These are phyloP conservation scores for Troides oblongomaculatus DNA, from an alignment of 2,888 invertebrate species.

Conservation along the genomic window DNA sequence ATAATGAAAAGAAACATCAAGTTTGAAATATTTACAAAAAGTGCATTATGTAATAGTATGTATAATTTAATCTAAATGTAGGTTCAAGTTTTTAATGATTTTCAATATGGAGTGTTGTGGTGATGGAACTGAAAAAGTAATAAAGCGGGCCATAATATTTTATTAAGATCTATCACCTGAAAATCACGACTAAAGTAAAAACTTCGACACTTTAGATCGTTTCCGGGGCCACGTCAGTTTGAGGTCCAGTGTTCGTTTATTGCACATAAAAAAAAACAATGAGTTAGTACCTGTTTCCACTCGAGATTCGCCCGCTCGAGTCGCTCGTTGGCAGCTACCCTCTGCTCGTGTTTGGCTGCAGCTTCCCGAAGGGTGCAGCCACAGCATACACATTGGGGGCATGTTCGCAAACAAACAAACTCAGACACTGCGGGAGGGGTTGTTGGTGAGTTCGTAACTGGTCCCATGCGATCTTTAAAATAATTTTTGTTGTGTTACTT, in stretches of 20 bases:
- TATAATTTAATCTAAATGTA: too few species aligned
- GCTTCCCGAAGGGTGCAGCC: slow-evolving; percentile 84
- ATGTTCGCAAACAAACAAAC: slow-evolving; percentile 48
- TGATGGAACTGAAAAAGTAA: too few species aligned
- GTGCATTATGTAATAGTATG: too few species aligned
- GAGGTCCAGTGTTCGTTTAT: too few species aligned
- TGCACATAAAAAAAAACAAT: too few species aligned
- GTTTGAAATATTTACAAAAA: too few species aligned
- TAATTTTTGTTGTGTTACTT: not conserved
- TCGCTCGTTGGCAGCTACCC: slow-evolving; percentile 88
- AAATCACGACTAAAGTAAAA: too few species aligned
- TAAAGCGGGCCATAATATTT: too few species aligned
- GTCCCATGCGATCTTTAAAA: slow-evolving; percentile 35
- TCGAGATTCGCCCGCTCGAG: slow-evolving; percentile 89
- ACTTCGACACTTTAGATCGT: not conserved
- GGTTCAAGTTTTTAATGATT: too few species aligned
- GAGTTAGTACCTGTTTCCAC: slow-evolving; percentile 83
- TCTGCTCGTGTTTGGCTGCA: slow-evolving; percentile 88
- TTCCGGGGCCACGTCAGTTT: not conserved
- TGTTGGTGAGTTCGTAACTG: slow-evolving; percentile 35
- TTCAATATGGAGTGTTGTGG: too few species aligned
- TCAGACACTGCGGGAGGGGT: slow-evolving; percentile 31
- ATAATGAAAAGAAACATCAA: too few species aligned
- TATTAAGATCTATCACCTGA: too few species aligned
- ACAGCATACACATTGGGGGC: slow-evolving; percentile 63